Evolutionary conservation across 2,113 vertebrate genomes (phyloP).

Genomic region (Nannospalax galili): DNA sequence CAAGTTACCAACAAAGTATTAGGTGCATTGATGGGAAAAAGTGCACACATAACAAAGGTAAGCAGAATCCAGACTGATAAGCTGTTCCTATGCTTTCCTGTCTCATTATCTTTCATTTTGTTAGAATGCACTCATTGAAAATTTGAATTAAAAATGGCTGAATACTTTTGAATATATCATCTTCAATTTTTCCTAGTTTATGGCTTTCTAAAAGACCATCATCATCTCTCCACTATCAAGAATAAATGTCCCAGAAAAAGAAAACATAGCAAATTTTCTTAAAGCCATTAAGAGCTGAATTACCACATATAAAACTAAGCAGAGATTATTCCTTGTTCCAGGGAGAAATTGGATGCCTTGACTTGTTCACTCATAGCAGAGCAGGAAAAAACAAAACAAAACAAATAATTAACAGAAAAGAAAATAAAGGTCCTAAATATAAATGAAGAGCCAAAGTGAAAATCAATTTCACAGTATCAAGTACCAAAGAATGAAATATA

Average conservation of each 20-base stretch:
- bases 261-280: background rate
- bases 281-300: background rate
- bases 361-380: too few species aligned
- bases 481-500: background rate
- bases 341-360: background rate
- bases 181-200: background rate
- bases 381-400: background rate
- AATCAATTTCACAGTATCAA: background rate
- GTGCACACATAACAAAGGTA: too few species aligned
- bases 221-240: background rate
- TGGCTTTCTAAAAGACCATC: background rate
- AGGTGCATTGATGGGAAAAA: too few species aligned
- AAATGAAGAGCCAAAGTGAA: background rate
- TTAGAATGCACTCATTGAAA: background rate
- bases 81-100: background rate
- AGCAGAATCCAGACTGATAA: background rate
- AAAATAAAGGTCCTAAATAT: background rate
- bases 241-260: background rate
- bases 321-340: background rate
- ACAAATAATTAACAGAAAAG: background rate
- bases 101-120: background rate
- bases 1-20: background rate
- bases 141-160: background rate
- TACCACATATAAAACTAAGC: background rate
- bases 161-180: background rate